A percentile compares a stretch with the other conserved stretches of the same genome.
phyloP scores from a whole-genome alignment of 2,797 vertebrate genomes.

The Vireo griseus region DNA sequence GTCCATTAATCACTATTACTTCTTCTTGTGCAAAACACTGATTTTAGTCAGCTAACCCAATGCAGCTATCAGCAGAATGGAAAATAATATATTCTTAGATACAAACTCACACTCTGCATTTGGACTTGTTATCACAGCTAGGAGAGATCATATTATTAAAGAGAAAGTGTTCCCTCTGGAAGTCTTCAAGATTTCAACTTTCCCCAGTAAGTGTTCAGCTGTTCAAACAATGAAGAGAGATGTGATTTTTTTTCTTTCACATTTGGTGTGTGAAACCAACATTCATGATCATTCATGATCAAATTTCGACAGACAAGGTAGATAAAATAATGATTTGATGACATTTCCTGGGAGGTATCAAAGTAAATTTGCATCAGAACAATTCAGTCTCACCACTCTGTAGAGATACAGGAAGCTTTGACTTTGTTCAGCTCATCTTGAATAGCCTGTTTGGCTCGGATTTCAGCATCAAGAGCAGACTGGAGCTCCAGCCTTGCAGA shows the following conservation, averaged over 20 bases:
- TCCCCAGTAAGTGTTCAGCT: neutral
- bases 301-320: neutral
- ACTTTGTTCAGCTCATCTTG: constrained; percentile 97
- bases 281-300: neutral
- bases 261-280: neutral
- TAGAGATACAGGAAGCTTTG: constrained; percentile 90
- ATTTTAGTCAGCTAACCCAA: neutral
- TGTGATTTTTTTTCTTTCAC: neutral
- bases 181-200: neutral
- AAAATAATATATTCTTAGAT: neutral
- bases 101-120: neutral
- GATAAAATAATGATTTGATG: neutral
- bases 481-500: constrained; percentile 96
- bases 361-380: neutral
- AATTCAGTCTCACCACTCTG: constrained; percentile 86
- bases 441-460: constrained; percentile 94
- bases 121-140: neutral
- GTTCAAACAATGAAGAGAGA: neutral
- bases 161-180: neutral
- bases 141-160: neutral
- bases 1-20: neutral
- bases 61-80: neutral
- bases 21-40: neutral
- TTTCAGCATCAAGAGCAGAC: constrained; percentile 95
- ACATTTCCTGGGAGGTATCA: neutral